Evolutionary conservation across 2,888 invertebrate species (phyloP), one percentile per base, ranked within the genome.

Genomic region (Epicampocera succincta): DNA sequence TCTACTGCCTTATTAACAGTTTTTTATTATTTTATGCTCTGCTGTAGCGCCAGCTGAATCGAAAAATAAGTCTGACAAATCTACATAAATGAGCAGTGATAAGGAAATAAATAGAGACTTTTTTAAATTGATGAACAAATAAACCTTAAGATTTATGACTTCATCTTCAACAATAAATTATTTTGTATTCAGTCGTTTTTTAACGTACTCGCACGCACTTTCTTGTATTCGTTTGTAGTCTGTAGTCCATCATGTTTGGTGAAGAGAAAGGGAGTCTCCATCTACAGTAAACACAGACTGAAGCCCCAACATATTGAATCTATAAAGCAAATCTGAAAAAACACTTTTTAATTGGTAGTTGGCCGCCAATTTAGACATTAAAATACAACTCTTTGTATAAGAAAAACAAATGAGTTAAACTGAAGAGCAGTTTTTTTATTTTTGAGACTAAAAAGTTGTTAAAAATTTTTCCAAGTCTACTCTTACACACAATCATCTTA

Each of bases 131-230:
- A 72, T 79, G 60, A 74, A 74, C 74, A 82, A 82, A 78, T 78
- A 82, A 71, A 78, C 74, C 69, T 56, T 17, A 66, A 82, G 78
- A 82, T 82, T 82, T 82, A 82, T 75, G 78, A 82, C 82, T 82
- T 82, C 71, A 82, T 82, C 63, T 75, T 66, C 71, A 66, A 75
- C 74, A 78, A 82, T 82, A 71, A 78, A 78, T 76, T 74, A 74
- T 69, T 61, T 76, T 73, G 52, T 66, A 54, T 72, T 71, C 65
- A 69, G 17, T 19, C 40, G 33, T 21, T 38, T 52, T 44, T 63
- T 56, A 44, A 56, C 33, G 42, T 6, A 48, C 66, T 75, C 58
- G 33, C 21, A 11, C 12, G 40, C 4, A 38, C 29, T 52, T 12
- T 19, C 12, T 25, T 50, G 1, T 33, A 9, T 50, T 5, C 6